These are phyloP conservation scores for Lethocerus indicus DNA, from an alignment of 1,140 invertebrate species.

Conservation along the genomic window DNA sequence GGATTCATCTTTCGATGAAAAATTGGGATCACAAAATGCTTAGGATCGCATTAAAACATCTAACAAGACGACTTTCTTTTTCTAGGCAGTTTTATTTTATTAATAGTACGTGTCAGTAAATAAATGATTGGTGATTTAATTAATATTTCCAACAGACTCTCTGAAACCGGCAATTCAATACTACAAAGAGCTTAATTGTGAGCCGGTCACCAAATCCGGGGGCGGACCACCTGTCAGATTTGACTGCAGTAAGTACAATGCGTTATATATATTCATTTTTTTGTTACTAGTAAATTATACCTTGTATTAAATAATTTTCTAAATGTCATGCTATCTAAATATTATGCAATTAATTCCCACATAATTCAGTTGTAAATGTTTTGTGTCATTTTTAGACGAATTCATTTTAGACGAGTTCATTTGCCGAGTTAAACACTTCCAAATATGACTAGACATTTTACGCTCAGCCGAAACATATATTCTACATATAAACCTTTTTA, in stretches of 20 bases:
- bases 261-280: background rate
- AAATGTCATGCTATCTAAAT: background rate
- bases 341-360: background rate
- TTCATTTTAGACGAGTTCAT: background rate
- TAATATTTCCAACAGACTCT: too few species aligned
- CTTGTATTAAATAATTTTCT: too few species aligned
- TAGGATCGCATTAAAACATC: too few species aligned
- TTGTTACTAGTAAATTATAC: too few species aligned
- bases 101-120: too few species aligned
- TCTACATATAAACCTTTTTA: too few species aligned
- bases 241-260: conserved; percentile 7
- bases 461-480: too few species aligned
- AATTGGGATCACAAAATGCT: too few species aligned
- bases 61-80: too few species aligned
- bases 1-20: too few species aligned
- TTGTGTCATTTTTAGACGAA: background rate
- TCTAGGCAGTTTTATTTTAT: too few species aligned
- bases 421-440: background rate
- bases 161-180: conserved; percentile 4
- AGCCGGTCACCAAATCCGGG: background rate
- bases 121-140: too few species aligned
- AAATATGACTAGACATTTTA: background rate
- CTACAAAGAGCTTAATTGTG: conserved; percentile 5
- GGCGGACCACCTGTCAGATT: background rate
- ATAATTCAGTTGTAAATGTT: background rate